Percentiles rank a stretch among this genome's conserved stretches.
phyloP scores from a whole-genome alignment of 2,113 vertebrate genomes.

The Gallinago jamesoni region DNA sequence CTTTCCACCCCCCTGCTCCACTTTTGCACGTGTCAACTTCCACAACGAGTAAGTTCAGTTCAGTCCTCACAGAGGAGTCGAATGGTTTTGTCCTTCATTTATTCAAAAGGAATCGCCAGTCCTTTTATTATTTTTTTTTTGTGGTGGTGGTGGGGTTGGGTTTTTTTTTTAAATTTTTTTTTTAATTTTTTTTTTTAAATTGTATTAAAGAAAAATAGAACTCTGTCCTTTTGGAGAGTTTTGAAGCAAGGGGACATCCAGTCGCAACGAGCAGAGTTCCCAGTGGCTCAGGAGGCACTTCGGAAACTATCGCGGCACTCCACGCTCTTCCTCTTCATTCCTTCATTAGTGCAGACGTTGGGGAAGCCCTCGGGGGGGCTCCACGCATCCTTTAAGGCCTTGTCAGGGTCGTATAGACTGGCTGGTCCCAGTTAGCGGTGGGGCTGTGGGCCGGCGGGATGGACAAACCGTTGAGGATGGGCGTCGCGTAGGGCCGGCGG shows the following conservation, averaged over 20 bases:
- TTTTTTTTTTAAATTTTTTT: too few relatives aligned
- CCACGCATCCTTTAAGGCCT: slow-evolving; percentile 77
- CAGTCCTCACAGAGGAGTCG: slow-evolving; percentile 81
- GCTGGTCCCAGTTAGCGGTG: slow-evolving; percentile 91
- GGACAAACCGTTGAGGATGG: slow-evolving; percentile 90
- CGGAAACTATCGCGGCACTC: slow-evolving; percentile 35
- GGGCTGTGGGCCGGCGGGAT: slow-evolving; percentile 93
- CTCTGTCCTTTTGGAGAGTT: slow-evolving; percentile 30
- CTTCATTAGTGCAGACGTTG: slow-evolving; percentile 69
- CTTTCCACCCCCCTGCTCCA: not conserved
- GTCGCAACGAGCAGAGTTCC: slow-evolving; percentile 23
- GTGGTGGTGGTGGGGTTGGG: too few relatives aligned
- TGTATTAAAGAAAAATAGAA: slow-evolving; percentile 20
- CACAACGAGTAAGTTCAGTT: not conserved
- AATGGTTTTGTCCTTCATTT: slow-evolving; percentile 68
- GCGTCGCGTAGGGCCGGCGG: slow-evolving; percentile 86
- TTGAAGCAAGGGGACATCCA: not conserved
- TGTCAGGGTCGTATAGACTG: slow-evolving; percentile 94
- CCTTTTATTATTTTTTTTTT: not conserved
- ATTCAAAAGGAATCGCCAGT: not conserved
- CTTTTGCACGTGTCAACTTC: not conserved
- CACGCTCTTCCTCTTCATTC: slow-evolving; percentile 56
- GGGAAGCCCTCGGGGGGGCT: slow-evolving; percentile 58
- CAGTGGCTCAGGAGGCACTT: slow-evolving; percentile 89
- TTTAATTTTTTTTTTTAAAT: not conserved